Conservation (phyloP, 2,113 vertebrate genomes). For the Sminthopsis crassicaudata region DNA sequence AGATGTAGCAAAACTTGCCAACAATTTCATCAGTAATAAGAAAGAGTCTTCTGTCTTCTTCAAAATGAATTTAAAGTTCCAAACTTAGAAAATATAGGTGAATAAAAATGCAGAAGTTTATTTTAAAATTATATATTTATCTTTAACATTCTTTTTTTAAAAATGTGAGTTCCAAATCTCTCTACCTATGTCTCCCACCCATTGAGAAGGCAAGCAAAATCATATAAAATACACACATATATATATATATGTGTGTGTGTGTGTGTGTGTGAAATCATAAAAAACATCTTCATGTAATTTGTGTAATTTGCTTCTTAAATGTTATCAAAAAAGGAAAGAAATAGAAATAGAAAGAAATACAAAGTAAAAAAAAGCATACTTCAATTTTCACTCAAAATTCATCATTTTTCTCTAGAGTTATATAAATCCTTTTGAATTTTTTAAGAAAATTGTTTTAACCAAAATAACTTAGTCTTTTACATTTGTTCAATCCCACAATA, state of each 20-base stretch:
- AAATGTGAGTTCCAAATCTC: background rate
- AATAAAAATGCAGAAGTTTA: background rate
- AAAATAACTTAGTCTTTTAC: background rate
- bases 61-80: background rate
- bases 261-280: background rate
- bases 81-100: background rate
- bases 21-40: background rate
- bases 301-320: background rate
- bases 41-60: background rate
- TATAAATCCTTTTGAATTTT: background rate
- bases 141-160: background rate
- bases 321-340: background rate
- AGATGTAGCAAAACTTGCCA: background rate
- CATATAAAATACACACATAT: too few species aligned
- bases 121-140: background rate
- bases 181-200: background rate
- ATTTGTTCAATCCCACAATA: background rate
- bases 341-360: background rate
- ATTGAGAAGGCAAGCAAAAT: background rate
- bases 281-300: background rate
- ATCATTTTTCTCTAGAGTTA: background rate
- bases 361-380: background rate
- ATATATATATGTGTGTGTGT: too few species aligned
- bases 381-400: background rate
- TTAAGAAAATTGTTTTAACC: background rate